phyloP scores from a whole-genome alignment of 2,113 vertebrate genomes.

The Excalfactoria chinensis region DNA sequence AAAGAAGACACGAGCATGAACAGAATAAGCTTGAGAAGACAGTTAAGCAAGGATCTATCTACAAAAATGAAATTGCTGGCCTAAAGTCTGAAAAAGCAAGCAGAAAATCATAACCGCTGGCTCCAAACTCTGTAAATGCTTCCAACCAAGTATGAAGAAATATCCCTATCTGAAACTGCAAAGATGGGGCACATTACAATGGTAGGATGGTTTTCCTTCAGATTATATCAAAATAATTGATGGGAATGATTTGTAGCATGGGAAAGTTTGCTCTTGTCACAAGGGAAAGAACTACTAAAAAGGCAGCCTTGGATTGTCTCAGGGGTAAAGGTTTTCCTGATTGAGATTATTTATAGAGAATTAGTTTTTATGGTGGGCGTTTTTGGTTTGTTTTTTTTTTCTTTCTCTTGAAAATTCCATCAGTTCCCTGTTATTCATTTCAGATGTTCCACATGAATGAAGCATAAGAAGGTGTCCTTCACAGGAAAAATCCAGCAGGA shows the following conservation, averaged over 20 bases:
- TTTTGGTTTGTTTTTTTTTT: constrained; percentile 5
- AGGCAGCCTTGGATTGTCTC: constrained; percentile 21
- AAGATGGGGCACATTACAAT: rapidly evolving
- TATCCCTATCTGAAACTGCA: not conserved
- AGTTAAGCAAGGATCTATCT: not conserved
- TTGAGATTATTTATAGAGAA: constrained; percentile 54
- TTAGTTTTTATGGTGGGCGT: constrained; percentile 26
- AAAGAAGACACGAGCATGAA: not conserved
- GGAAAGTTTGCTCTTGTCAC: constrained; percentile 52
- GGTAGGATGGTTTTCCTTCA: not conserved
- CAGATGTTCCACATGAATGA: constrained; percentile 42
- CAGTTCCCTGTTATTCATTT: constrained; percentile 14
- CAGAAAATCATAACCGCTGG: not conserved
- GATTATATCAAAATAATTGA: constrained; percentile 3
- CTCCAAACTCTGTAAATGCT: not conserved
- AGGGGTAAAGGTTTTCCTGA: constrained; percentile 42
- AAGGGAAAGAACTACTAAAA: constrained; percentile 56
- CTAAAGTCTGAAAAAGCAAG: not conserved
- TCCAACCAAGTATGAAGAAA: not conserved
- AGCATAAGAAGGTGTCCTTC: not conserved
- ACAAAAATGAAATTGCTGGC: not conserved
- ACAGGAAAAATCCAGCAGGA: constrained; percentile 29
- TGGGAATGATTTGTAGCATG: not conserved
- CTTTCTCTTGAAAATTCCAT: constrained; percentile 50
- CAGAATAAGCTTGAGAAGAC: not conserved